Conservation (phyloP, 1,140 invertebrate genomes). For the Drusus annulatus region DNA sequence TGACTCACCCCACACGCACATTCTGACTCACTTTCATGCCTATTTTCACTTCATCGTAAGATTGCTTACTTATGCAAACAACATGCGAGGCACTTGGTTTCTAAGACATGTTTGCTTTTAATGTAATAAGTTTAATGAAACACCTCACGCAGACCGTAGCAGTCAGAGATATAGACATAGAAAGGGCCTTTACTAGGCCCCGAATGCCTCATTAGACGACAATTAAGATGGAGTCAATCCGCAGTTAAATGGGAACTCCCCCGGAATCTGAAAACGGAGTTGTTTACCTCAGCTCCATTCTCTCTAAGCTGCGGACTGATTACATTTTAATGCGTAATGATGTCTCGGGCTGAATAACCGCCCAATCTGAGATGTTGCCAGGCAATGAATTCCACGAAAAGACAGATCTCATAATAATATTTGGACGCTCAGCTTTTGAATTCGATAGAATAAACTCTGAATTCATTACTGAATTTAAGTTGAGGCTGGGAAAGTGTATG, state of each 20-base stretch:
- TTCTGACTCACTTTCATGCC: neutral
- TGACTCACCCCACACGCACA: too few species aligned
- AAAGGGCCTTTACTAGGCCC: neutral
- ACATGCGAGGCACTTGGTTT: constrained; percentile 5
- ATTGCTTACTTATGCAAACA: constrained; percentile 8
- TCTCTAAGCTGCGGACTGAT: neutral
- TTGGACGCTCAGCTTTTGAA: too few species aligned
- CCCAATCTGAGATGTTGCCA: too few species aligned
- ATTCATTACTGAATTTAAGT: too few species aligned
- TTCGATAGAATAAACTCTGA: too few species aligned
- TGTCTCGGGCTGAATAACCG: neutral
- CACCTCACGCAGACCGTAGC: neutral
- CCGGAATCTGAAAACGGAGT: constrained; percentile 46
- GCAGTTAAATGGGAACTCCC: constrained; percentile 48
- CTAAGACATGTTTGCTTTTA: constrained; percentile 25
- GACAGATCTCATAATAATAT: too few species aligned
- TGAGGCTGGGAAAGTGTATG: too few species aligned
- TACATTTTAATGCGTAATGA: neutral
- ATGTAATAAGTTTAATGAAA: constrained; percentile 31
- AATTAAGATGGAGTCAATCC: constrained; percentile 50
- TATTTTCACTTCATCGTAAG: neutral
- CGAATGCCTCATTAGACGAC: constrained; percentile 40
- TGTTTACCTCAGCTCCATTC: constrained; percentile 31
- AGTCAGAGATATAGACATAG: too few species aligned
- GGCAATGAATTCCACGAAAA: too few species aligned